Evolutionary conservation across 2,113 vertebrate genomes (phyloP), one percentile per base, ranked within the genome.

Genomic region (Erpornis zantholeuca): DNA sequence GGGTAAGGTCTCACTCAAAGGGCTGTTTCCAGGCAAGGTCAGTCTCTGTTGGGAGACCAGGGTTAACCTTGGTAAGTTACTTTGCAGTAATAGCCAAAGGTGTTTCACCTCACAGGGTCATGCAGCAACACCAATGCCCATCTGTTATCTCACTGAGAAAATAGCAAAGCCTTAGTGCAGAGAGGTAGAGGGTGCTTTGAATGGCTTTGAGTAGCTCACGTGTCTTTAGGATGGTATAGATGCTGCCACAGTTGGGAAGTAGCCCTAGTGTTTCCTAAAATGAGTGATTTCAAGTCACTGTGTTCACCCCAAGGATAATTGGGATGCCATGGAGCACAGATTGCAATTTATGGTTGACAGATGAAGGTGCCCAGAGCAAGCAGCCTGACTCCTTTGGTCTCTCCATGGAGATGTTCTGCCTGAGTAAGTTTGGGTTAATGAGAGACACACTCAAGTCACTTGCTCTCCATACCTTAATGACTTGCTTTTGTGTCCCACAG

Each of bases 381-480:
- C 66, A 93, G 35, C 33, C 35, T 82, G 50, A 5, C 33, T 92
- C 22, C 50, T 72, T 59, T 47, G 10, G 3, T 60, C 27, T 90
- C 22, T 75, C 35, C 23, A 13, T 15, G 7, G 44, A 66, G 65
- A 25, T 52, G n/a, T 42, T 87, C 21, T 91, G 11, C 36, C 35
- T 18, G 6, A 49, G 25, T 79, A 45, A 60, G n/a, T 71, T 21
- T 29, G 25, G 20, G 44, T 76, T 80, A 57, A 19, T 49, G 29
- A 64, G n/a, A 75, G 4, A 38, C 14, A 3, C 0, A 2, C 12
- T 27, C 14, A 16, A 0, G 27, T 65, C 53, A 36, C 36, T 73
- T 47, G 66, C 40, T 69, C 2, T 65, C 36, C 3, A 2, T 77
- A 40, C 60, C 2, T 44, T 89, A 36, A 28, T 17, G 49, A 8